Evolutionary conservation across 2,113 vertebrate genomes (phyloP), one percentile per base, ranked within the genome.

Genomic region (Anser cygnoides): DNA sequence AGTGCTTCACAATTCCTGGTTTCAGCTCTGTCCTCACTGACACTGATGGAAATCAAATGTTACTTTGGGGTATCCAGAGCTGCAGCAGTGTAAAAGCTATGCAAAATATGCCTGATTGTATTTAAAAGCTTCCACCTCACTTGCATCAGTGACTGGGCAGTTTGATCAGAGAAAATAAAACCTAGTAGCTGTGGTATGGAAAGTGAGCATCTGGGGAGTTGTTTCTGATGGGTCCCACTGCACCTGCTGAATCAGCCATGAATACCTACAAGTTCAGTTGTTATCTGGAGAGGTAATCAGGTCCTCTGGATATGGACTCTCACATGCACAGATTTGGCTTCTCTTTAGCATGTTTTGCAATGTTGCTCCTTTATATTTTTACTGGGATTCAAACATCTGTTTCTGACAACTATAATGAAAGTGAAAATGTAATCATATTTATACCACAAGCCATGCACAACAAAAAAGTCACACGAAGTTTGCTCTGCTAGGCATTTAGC

Each of bases 401-500:
- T 84, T 73, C 83, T 89, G 76, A 82, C 54, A 90, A 63, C 29
- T 74, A 33, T 6, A 59, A 44, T 81, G 67, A 92, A 90, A 89
- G 44, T 87, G 87, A 93, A 90, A 93, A 55, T 68, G 59, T 74
- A 61, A 76, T 90, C 37, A 77, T 87, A 90, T 80, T 92, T 67
- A 59, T 67, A 35, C 43, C n/a, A 77, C 39, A 93, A 89, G 85
- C 62, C 33, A 5, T 54, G 55, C 57, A 44, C 61, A 78, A 91
- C 75, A 57, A 74, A 95, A 92, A 96, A 95, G 77, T 94, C 91
- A 88, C 58, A 78, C 95, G 28, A 61, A 89, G 72, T 91, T 95
- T 96, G 71, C 68, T 66, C 84, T 88, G 58, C 44, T 46, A 82
- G 79, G 72, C 88, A 83, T 91, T 93, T 90, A 88, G 41, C 29